These are phyloP conservation scores for Hoplostethus mediterraneus DNA, from an alignment of 2,797 vertebrate species.

Conservation along the genomic window DNA sequence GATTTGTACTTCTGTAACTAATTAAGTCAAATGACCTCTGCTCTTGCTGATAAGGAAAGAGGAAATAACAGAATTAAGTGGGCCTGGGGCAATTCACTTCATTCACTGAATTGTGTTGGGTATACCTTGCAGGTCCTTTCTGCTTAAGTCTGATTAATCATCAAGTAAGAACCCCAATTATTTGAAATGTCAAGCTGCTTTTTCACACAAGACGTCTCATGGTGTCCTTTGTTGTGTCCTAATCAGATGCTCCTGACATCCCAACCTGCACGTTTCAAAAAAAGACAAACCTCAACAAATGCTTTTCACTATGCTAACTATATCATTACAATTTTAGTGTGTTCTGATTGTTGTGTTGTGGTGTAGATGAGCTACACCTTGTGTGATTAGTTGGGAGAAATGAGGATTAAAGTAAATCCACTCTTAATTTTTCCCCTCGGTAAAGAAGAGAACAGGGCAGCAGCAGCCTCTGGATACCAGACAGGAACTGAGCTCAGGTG, in stretches of 20 bases:
- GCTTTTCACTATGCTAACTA: neutral
- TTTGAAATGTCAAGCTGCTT: neutral
- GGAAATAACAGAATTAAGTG: neutral
- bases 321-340: neutral
- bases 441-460: constrained; percentile 6
- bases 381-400: constrained; percentile 10
- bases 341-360: neutral
- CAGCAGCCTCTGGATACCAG: neutral
- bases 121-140: neutral
- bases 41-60: neutral
- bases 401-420: constrained; percentile 10
- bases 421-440: neutral
- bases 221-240: neutral
- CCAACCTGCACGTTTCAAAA: neutral
- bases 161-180: neutral
- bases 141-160: neutral
- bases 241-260: neutral
- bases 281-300: neutral
- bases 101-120: neutral
- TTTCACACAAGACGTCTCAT: neutral
- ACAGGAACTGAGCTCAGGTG: constrained; percentile 38
- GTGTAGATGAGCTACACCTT: neutral
- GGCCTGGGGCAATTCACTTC: constrained; percentile 12
- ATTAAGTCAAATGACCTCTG: neutral
- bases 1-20: too few relatives aligned